Base-by-base conservation (phyloP, 2,113 vertebrate genomes). In the Herpetotheres cachinnans region DNA sequence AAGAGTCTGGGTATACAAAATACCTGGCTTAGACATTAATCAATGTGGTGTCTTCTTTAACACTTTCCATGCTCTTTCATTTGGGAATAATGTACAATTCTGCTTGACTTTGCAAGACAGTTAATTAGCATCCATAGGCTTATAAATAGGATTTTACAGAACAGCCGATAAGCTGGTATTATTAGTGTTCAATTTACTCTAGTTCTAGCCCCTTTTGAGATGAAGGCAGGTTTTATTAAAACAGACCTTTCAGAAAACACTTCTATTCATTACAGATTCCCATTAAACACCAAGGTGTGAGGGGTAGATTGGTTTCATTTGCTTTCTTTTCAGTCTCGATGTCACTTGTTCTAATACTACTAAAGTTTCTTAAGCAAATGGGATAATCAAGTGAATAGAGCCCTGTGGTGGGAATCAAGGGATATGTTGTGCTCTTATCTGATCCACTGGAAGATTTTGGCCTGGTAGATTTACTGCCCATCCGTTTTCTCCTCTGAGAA, bases 61-160 rank as follows among this genome's bases (percentile, higher is more conserved):
- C 67, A 61, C 82, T 84, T 95, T 69, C 47, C 55, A 34, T 67
- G 16, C 63, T 69, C 46, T 88, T 93, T 89, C 46, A 63, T 83
- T 81, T 89, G 50, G 49, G 55, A 88, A 70, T 83, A 90, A 83
- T 50, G 42, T 20, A 80, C 46, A 67, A 25, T 83, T 92, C 50
- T 40, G 32, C 52, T 83, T 84, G 38, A 77, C 55, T 20, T 55
- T 83, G 42, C 42, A 65, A 59, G 76, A 71, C 70, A 73, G 67
- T 86, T 93, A 92, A 96, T 92, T 97, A 97, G 67, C 76, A 89
- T 86, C 86, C 69, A 50, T 32, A 92, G 62, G 42, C 71, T 90
- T 86, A 82, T 77, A 92, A 97, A 81, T 38, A 81, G 69, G 61
- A 86, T 85, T 95, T 89, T 66, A 62, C 42, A 9, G 11, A 90